Evolutionary conservation across 2,888 invertebrate genomes (phyloP).

Genomic region (Lampropteryx suffumata): DNA sequence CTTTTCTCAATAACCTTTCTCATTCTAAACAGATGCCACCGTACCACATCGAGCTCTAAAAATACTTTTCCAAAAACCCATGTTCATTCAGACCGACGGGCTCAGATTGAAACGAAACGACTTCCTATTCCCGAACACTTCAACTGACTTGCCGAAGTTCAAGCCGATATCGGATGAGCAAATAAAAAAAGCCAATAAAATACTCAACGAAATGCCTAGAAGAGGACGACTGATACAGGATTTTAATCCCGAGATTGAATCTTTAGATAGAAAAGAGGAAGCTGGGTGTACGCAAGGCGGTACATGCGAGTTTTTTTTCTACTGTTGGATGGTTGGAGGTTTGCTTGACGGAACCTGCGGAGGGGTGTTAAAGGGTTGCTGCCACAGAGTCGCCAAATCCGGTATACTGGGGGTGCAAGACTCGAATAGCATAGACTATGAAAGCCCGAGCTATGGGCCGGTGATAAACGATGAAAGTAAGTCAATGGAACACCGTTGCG

Average conservation of each 20-base stretch:
- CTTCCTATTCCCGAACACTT: constrained; percentile 57
- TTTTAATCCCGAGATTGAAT: constrained; percentile 19
- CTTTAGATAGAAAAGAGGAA: constrained; percentile 62
- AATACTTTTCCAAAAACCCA: constrained; percentile 60
- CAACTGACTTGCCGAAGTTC: constrained; percentile 61
- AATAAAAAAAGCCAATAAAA: constrained; percentile 63
- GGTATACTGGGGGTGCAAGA: constrained; percentile 85
- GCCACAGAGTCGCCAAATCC: constrained; percentile 89
- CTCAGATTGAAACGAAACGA: constrained; percentile 53
- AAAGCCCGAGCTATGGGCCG: constrained; percentile 87
- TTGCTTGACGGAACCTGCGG: constrained; percentile 93
- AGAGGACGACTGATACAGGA: constrained; percentile 53
- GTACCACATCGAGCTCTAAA: constrained; percentile 73
- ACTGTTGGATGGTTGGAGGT: constrained; percentile 95
- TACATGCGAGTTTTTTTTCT: constrained; percentile 94
- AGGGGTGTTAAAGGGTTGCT: constrained; percentile 92
- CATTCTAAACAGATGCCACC: constrained; percentile 75
- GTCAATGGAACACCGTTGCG: constrained; percentile 61
- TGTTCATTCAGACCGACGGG: constrained; percentile 69
- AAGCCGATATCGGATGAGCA: constrained; percentile 75
- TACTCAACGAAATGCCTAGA: constrained; percentile 57
- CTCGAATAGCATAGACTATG: constrained; percentile 85
- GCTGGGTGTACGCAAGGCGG: constrained; percentile 87
- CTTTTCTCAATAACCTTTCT: constrained; percentile 44
- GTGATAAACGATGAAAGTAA: constrained; percentile 91